Percentiles rank a stretch among this genome's conserved stretches.
phyloP scores from a whole-genome alignment of 2,113 vertebrate species.

The Cochlearius cochlearius region DNA sequence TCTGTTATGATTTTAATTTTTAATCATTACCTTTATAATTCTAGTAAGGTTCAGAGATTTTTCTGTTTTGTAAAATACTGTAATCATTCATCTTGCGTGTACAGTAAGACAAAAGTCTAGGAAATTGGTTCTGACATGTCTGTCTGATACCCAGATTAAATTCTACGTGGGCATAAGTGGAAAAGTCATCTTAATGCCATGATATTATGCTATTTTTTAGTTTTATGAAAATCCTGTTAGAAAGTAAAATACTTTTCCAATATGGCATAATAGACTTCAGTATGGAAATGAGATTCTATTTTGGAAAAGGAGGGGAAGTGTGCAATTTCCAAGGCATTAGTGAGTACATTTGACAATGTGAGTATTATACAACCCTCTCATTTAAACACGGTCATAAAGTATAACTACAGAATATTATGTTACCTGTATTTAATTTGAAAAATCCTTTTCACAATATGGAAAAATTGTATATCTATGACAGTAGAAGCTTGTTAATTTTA shows the following conservation, averaged over 20 bases:
- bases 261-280: constrained; percentile 69
- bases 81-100: constrained; percentile 58
- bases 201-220: constrained; percentile 52
- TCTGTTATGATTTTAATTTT: constrained; percentile 77
- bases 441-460: constrained; percentile 64
- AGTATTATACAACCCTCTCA: constrained; percentile 68
- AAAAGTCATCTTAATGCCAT: constrained; percentile 54
- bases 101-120: constrained; percentile 46
- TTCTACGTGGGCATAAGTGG: constrained; percentile 22
- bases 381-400: constrained; percentile 67
- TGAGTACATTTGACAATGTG: constrained; percentile 66
- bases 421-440: constrained; percentile 71
- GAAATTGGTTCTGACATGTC: constrained; percentile 53
- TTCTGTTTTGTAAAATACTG: constrained; percentile 64
- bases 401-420: constrained; percentile 67
- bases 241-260: constrained; percentile 51
- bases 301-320: constrained; percentile 56
- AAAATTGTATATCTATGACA: constrained; percentile 75
- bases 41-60: constrained; percentile 18
- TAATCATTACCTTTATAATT: constrained; percentile 44
- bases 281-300: constrained; percentile 65
- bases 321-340: constrained; percentile 64
- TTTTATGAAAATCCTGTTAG: constrained; percentile 50
- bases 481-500: constrained; percentile 75
- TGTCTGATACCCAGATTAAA: constrained; percentile 48